A percentile compares a stretch with the other conserved stretches of the same genome.
These are phyloP conservation scores for Natrix natrix DNA, from an alignment of 2,797 vertebrate species.

Conservation along the genomic window DNA sequence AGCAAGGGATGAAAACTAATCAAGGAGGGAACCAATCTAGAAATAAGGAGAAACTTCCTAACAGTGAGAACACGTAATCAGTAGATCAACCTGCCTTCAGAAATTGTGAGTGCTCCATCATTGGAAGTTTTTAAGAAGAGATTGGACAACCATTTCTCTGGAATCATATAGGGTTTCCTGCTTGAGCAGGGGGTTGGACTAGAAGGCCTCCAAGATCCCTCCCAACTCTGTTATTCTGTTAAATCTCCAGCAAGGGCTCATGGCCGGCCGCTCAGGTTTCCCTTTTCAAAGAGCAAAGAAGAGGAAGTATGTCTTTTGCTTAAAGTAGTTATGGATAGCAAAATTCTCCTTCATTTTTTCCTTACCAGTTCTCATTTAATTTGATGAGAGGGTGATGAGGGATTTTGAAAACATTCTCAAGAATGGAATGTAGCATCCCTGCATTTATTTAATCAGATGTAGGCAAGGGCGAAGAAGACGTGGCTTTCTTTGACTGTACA, in stretches of 20 bases:
- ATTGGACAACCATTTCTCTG: background rate
- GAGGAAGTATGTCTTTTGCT: background rate
- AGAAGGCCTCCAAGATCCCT: background rate
- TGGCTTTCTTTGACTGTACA: background rate
- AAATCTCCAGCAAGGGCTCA: background rate
- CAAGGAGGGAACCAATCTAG: background rate
- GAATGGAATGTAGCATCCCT: background rate
- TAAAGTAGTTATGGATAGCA: background rate
- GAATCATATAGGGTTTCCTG: background rate
- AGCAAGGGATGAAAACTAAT: background rate
- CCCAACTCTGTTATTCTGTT: background rate
- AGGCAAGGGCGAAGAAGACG: background rate
- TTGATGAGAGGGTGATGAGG: background rate
- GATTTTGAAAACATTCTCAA: background rate
- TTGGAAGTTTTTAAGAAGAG: background rate
- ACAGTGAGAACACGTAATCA: background rate
- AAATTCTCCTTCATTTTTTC: background rate
- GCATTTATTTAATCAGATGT: background rate
- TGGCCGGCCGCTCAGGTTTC: background rate
- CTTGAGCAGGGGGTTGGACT: background rate
- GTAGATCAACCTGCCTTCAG: background rate
- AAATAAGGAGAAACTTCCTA: background rate
- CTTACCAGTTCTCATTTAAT: background rate
- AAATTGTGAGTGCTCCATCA: background rate
- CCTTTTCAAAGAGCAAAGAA: background rate